phyloP scores from a whole-genome alignment of 2,888 invertebrate species.

The Penaeus monodon region DNA sequence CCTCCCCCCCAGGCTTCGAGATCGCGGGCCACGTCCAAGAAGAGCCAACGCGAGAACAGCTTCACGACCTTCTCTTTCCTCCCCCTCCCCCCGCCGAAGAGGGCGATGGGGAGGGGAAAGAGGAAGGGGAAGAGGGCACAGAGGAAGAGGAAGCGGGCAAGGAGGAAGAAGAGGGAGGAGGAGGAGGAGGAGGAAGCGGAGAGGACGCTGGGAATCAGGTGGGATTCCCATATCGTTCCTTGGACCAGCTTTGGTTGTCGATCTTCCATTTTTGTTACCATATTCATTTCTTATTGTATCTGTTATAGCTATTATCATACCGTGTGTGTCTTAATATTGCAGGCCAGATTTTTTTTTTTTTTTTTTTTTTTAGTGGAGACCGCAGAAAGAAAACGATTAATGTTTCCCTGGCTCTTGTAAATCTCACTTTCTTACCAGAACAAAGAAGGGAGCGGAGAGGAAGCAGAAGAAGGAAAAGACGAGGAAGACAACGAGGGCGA shows the following conservation, averaged over 20 bases:
- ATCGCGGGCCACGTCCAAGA: constrained; percentile 55
- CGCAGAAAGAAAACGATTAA: background rate
- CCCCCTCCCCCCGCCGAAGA: background rate
- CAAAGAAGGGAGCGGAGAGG: constrained; percentile 1
- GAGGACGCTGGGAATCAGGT: constrained; percentile 13
- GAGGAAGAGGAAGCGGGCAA: constrained; percentile 23
- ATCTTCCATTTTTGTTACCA: too few relatives aligned
- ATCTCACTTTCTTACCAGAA: background rate
- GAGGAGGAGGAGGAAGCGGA: background rate
- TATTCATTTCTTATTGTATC: too few relatives aligned
- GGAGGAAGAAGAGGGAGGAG: background rate
- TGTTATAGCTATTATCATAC: too few relatives aligned
- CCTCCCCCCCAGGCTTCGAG: constrained; percentile 41
- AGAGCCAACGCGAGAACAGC: constrained; percentile 42
- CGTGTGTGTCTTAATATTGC: too few relatives aligned
- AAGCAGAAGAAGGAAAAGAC: background rate
- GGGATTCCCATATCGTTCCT: too few relatives aligned
- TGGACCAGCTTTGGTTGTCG: too few relatives aligned
- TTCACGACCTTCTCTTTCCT: constrained; percentile 53
- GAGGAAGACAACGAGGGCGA: background rate
- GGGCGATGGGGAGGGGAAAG: background rate
- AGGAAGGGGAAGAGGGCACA: constrained; percentile 27
- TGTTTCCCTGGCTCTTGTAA: too few relatives aligned
- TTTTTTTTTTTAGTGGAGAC: background rate
- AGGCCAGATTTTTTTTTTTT: too few relatives aligned